Base-by-base conservation (phyloP, 2,113 vertebrate genomes). In the Rallus limicola region DNA sequence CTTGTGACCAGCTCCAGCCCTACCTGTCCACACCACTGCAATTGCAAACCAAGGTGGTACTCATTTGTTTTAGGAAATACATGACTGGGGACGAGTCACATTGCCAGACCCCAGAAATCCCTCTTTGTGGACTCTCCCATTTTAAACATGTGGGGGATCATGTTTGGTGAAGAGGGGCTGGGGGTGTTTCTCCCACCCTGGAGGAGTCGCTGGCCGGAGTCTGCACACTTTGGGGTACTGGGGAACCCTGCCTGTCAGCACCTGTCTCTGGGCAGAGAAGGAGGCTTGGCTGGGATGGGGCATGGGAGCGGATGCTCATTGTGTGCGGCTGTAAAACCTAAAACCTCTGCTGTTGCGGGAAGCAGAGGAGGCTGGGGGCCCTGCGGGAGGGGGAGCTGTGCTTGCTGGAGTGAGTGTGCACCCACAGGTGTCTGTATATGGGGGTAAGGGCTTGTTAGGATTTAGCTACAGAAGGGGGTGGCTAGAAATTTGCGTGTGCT, bases 351-450 rank as follows among this genome's bases (percentile, higher is more conserved):
- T n/a, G 50, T 5, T 58, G 7, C 36, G 38, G 38, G 50, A 24
- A 83, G 16, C 19, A 36, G 34, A 38, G 0, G 5, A 56, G 42
- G 9, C 20, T 62, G 55, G 1, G 9, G 12, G 10, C 18, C 34
- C 38, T 1, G 0, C 6, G 24, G 50, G 36, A 56, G 3, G 12
- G 16, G 31, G 7, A 71, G 9, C 16, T 7, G 3, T 5, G 11
- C 25, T 77, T 34, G 20, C 8, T 2, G 3, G 17, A 62, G 59
- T 0, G 2, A 64, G 36, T 0, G 2, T 44, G 9, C 0, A 2
- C 23, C 16, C 2, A 1, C 14, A 1, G 1, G 1, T 29, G 4
- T 68, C 46, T 83, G 18, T 2, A 0, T 0, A 0, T 26, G 4
- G 21, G 26, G 1, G 4, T 9, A 70, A 16, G 16, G 24, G 10